phyloP scores from a whole-genome alignment of 2,888 invertebrate genomes.

The Apoda limacodes region DNA sequence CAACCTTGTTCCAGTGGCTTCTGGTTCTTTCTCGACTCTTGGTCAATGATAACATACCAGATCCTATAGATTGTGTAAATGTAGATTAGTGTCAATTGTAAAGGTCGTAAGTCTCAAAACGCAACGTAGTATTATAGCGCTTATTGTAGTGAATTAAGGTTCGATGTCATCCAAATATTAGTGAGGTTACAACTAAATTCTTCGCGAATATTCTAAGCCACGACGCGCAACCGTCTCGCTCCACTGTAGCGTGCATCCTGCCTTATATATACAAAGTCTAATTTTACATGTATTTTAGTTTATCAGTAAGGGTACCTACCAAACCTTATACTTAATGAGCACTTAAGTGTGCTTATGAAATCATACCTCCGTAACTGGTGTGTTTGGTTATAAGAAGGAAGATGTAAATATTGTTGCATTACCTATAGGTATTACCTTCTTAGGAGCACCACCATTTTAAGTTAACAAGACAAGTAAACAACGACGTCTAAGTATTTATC shows the following conservation, averaged over 20 bases:
- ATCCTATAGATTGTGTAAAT: constrained; percentile 28
- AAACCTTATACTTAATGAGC: too few species aligned
- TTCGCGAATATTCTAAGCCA: constrained; percentile 41
- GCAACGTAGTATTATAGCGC: too few species aligned
- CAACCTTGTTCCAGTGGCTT: constrained; percentile 18
- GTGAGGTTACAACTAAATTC: constrained; percentile 24
- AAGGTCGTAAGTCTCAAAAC: constrained; percentile 21
- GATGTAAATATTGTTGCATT: too few species aligned
- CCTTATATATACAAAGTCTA: constrained; percentile 42
- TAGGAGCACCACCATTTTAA: too few species aligned
- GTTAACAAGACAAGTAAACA: too few species aligned
- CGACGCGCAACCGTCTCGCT: constrained; percentile 64
- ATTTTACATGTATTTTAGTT: constrained; percentile 43
- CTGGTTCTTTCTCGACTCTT: constrained; percentile 19
- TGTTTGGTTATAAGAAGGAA: too few species aligned
- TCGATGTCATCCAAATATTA: not conserved
- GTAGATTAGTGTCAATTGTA: constrained; percentile 20
- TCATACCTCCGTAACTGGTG: too few species aligned
- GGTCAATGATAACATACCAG: constrained; percentile 22
- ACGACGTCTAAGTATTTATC: too few species aligned
- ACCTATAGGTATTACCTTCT: too few species aligned
- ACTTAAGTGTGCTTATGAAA: too few species aligned
- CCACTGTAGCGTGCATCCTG: constrained; percentile 65
- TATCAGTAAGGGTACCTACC: constrained; percentile 18
- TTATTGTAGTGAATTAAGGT: constrained; percentile 10